Evolutionary conservation across 2,888 invertebrate species (phyloP), one percentile per base, ranked within the genome.

Genomic region (Melanostoma mellinum): DNA sequence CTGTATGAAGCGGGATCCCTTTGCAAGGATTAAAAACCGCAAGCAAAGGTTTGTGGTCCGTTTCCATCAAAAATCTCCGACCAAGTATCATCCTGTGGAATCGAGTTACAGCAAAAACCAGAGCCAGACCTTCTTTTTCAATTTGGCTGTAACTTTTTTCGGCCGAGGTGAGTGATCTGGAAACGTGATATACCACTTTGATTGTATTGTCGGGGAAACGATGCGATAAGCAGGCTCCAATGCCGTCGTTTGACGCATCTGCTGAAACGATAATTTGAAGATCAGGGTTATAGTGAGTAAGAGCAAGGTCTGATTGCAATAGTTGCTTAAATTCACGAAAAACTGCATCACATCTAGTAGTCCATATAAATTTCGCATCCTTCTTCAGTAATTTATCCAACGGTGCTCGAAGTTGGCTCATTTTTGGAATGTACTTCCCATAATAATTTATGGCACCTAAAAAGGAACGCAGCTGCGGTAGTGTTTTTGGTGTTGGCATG

Each of bases 81-180:
- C 63, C 55, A 52, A 69, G 40, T 9, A 52, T 73, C 73, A 73
- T 73, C 20, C 46, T 61, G 32, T 73, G 73, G 30, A 71, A 60
- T 44, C 35, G 44, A 20, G 71, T 71, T n/a, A 58, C 60, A 40
- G 71, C 60, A 35, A 58, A 71, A 20, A 69, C 58, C 9, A 69
- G 55, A 9, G 55, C 55, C 44, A 55, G 55, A 3, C 48, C 50
- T 35, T 69, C 58, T 8, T 69, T 69, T n/a, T 69, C 69, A 33
- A 65, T 87, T 86, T 89, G 88, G 35, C 88, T 85, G 81, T 89
- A 89, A 40, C 87, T 87, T 53, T 85, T 80, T 82, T 90, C 88
- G 6, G 88, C 79, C 35, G 50, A 50, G 32, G 86, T 87, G 32
- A 90, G 74, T 4, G 38, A 71, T 36, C 60, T 35, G 1, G 71